Conservation (phyloP, 2,797 vertebrate species). For the Manis javanica region DNA sequence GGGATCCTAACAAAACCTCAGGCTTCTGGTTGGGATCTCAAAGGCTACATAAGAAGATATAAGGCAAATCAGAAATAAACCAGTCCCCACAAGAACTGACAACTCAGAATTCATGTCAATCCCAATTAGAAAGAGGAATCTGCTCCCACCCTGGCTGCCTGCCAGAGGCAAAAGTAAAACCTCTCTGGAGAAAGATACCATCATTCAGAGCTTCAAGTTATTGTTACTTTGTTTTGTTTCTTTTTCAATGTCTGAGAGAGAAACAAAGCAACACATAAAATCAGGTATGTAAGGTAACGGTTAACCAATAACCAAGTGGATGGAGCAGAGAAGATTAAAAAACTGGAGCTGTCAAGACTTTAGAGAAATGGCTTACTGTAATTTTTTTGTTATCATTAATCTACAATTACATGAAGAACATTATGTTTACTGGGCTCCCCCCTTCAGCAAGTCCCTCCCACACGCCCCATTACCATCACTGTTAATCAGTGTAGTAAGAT, state of each 20-base stretch:
- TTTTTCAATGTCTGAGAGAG: background rate
- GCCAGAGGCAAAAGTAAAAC: background rate
- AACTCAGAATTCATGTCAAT: background rate
- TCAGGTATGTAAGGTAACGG: background rate
- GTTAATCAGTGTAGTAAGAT: too few species aligned
- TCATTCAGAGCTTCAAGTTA: background rate
- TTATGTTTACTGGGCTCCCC: too few species aligned
- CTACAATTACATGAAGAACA: too few species aligned
- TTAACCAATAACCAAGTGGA: background rate
- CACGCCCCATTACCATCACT: too few species aligned
- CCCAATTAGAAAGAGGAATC: background rate
- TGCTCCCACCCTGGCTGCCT: background rate
- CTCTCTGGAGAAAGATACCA: too few species aligned
- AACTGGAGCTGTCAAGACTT: background rate
- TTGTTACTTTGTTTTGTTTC: background rate
- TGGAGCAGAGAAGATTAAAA: background rate
- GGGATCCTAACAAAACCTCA: background rate
- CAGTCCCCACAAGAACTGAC: background rate
- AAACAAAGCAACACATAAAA: background rate
- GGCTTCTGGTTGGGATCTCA: background rate
- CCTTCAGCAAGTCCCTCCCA: too few species aligned
- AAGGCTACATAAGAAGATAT: background rate
- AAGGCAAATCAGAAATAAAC: background rate
- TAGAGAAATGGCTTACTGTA: background rate
- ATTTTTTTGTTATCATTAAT: background rate